These are phyloP conservation scores for Diachasmimorpha longicaudata DNA, from an alignment of 1,140 invertebrate species.

Conservation along the genomic window DNA sequence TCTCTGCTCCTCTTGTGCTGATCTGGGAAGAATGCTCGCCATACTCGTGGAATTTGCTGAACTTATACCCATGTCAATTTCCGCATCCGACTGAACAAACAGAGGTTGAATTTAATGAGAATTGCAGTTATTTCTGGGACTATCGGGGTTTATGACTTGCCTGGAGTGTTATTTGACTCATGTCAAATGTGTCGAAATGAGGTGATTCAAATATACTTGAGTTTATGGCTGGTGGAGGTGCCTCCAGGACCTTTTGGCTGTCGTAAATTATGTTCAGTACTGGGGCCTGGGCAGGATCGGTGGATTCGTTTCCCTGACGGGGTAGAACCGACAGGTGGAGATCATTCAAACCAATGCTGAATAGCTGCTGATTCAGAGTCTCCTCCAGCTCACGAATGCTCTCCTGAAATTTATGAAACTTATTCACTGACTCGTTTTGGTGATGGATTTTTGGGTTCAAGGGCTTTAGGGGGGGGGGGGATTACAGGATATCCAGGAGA, in stretches of 20 bases:
- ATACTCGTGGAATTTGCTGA: constrained; percentile 45
- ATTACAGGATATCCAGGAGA: too few relatives aligned
- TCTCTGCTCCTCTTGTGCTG: constrained; percentile 37
- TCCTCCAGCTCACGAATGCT: constrained; percentile 58
- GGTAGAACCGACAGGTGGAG: constrained; percentile 35
- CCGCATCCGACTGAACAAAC: constrained; percentile 37
- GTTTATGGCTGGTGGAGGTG: constrained; percentile 27
- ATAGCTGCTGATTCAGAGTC: constrained; percentile 57
- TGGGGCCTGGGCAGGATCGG: constrained; percentile 38
- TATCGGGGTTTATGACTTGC: constrained; percentile 24
- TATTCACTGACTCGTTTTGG: neutral
- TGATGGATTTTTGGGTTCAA: neutral
- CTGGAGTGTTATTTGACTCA: constrained; percentile 49
- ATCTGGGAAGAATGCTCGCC: constrained; percentile 52
- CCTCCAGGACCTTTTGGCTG: constrained; percentile 39
- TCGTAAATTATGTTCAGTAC: constrained; percentile 53
- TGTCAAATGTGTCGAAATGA: constrained; percentile 50
- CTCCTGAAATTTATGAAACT: constrained; percentile 41
- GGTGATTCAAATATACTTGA: constrained; percentile 38
- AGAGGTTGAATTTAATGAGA: constrained; percentile 3
- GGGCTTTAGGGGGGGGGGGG: too few relatives aligned
- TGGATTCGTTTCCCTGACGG: constrained; percentile 29
- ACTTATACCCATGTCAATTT: constrained; percentile 46
- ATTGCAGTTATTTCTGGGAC: neutral
- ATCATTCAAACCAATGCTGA: constrained; percentile 48